These are phyloP conservation scores for Microplitis mediator DNA, from an alignment of 1,140 invertebrate species.

Conservation along the genomic window DNA sequence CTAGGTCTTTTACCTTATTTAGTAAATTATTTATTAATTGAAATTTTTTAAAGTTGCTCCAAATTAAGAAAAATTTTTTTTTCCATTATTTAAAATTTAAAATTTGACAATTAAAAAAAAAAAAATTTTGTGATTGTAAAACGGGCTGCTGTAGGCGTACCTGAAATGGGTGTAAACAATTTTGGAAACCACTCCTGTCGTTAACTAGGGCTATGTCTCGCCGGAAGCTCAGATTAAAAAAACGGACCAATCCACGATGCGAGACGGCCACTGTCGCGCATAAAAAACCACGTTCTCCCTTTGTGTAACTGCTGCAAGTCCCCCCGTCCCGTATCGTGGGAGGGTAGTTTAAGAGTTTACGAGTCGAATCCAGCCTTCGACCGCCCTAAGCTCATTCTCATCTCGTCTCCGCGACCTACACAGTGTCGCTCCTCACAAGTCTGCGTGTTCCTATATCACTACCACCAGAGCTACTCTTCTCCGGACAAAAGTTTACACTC, in stretches of 20 bases:
- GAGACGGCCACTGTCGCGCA: conserved; percentile 60
- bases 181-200: conserved; percentile 47
- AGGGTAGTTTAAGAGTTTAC: conserved; percentile 10
- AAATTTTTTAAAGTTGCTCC: too few relatives aligned
- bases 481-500: too few relatives aligned
- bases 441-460: too few relatives aligned
- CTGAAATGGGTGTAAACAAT: conserved; percentile 50
- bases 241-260: conserved; percentile 62
- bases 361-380: not conserved
- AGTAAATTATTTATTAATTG: too few relatives aligned
- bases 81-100: not conserved
- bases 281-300: conserved; percentile 51
- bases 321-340: not conserved
- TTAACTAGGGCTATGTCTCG: conserved; percentile 63
- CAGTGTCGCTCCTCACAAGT: not conserved
- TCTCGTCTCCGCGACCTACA: conserved; percentile 5
- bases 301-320: not conserved
- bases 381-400: conserved; percentile 17
- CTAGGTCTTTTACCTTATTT: too few relatives aligned
- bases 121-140: conserved; percentile 47
- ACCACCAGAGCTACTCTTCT: too few relatives aligned
- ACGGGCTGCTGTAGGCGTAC: conserved; percentile 52
- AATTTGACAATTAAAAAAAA: not conserved
- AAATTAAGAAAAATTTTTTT: not conserved
- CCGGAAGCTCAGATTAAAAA: conserved; percentile 54